Evolutionary conservation across 2,888 invertebrate species (phyloP), one percentile per base, ranked within the genome.

Genomic region (Cremastobaeus sp.): DNA sequence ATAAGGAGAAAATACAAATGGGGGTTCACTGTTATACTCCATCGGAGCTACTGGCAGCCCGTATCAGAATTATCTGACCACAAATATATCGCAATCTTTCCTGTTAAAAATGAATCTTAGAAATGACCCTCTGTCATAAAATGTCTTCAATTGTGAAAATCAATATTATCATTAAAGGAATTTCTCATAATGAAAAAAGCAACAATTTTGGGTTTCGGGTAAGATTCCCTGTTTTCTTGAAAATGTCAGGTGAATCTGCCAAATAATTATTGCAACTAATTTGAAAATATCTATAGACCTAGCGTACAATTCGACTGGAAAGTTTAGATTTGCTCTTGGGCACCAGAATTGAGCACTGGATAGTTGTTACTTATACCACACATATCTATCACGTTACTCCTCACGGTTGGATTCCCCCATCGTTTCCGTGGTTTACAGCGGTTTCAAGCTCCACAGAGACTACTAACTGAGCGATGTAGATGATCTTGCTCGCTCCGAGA

Each of bases 351-450:
- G 76, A 80, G 82, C 80, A 81, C 78, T 68, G 78, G 73, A 79
- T 57, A 57, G 41, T 82, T 83, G 83, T 83, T 84, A 83, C 82
- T 80, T 78, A 78, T 80, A 82, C 81, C 80, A 77, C 79, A 82
- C 82, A 80, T 84, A 83, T 82, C 81, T 82, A 81, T 82, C 82
- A 82, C 77, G 66, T 55, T 48, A 48, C 41, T 57, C 47, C 55
- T 73, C 60, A 52, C 47, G 48, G 64, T 64, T 64, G 21, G 39
- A 28, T 50, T 34, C 48, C 64, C 35, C 43, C 30, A 34, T 57
- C 47, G 34, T 57, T 52, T 47, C 37, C 64, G 47, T 18, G 35
- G 59, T 73, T 66, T 11, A 25, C 37, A 28, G 66, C 30, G 59
- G 74, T 72, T 74, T 76, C 6, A 11, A 55, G 50, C 55, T 55